These are phyloP conservation scores for Autographa gamma DNA, from an alignment of 2,888 invertebrate genomes.

Conservation along the genomic window DNA sequence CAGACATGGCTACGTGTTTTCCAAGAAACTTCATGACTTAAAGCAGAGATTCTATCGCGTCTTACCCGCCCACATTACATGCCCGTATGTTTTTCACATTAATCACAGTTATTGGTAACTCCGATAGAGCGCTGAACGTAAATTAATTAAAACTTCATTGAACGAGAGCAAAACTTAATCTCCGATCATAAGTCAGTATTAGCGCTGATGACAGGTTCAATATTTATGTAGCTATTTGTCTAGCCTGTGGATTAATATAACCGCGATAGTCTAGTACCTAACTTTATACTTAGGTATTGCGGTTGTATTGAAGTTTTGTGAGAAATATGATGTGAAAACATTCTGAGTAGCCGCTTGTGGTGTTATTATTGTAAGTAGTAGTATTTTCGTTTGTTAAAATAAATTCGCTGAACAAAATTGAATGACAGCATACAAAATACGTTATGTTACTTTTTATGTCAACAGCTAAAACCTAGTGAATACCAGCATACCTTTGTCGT, in stretches of 20 bases:
- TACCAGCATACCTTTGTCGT: no score
- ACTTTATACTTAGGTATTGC: background rate
- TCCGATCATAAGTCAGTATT: constrained; percentile 5
- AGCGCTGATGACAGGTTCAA: background rate
- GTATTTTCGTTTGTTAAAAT: no score
- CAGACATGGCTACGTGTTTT: background rate
- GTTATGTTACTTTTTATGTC: no score
- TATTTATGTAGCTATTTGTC: background rate
- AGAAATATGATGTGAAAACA: background rate
- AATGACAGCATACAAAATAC: no score
- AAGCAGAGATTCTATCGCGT: background rate
- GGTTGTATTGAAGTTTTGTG: background rate
- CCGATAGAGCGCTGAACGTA: background rate
- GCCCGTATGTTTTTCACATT: background rate
- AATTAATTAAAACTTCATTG: constrained; percentile 7
- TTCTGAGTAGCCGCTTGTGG: no score
- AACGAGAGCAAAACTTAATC: background rate
- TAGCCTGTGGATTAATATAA: background rate
- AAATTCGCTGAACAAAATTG: no score
- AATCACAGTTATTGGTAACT: constrained; percentile 5
- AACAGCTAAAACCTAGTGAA: no score
- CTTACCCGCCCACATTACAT: background rate
- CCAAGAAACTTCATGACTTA: background rate
- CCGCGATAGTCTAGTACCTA: background rate
- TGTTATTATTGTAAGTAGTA: no score